Base-by-base conservation (phyloP, 2,888 invertebrate genomes). In the Troilus luridus region DNA sequence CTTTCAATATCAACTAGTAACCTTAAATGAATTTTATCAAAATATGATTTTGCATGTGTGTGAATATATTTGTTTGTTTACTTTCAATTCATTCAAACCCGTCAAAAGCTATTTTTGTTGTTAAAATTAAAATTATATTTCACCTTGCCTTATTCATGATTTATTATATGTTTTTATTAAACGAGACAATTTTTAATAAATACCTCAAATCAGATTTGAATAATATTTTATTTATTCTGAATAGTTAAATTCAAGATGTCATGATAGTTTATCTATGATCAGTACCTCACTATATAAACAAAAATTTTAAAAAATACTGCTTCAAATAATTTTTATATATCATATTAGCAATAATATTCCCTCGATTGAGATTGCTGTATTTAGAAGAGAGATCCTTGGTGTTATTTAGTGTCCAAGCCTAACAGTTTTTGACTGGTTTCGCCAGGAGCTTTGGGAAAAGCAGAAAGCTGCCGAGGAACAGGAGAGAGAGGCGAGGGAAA, bases 381-480 rank as follows among this genome's bases (percentile, higher is more conserved):
- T 77, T 77, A 77, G 72, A 77, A 77, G 72, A 77, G 7, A 77
- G 72, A 77, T 77, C 72, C 72, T 77, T 81, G 72, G 72, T 90
- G 58, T 58, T 56, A 58, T 67, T 58, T 27, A 59, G 72, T 60
- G 62, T 12, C 90, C 90, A 62, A 59, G 27, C 60, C 72, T 90
- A 81, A 90, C 90, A 85, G 90, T 90, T 59, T 90, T 85, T 85
- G 85, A 85, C 85, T 58, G 85, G 54, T 85, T 54, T 58, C 85
- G 85, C 85, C 94, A 95, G 95, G 96, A 98, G 96, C 96, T 98
- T 94, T 97, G 98, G 96, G 98, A 98, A 94, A 97, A 98, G 94
- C 97, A 98, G 95, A 97, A 97, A 94, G 96, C 97, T 94, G 95
- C 95, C 93, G 96, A 97, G 94, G 97, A 97, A 94, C 97, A 97